These are phyloP conservation scores for Lordiphosa fenestrarum DNA, from an alignment of 2,888 invertebrate species.

Conservation along the genomic window DNA sequence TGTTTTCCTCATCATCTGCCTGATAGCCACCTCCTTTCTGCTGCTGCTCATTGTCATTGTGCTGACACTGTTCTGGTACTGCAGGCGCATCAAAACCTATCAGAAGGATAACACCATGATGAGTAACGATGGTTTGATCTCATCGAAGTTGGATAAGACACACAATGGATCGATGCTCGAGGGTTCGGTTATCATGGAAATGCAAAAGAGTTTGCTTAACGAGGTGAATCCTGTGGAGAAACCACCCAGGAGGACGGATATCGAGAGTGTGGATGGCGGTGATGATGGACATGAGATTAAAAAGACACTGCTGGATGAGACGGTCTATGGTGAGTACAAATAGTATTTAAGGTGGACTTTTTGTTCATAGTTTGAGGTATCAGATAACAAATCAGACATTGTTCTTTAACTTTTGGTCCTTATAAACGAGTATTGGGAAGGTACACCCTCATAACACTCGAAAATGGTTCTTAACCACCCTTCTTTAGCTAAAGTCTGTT, in stretches of 20 bases:
- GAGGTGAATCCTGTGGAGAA: conserved; percentile 93
- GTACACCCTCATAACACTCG: too few relatives aligned
- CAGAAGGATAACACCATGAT: conserved; percentile 81
- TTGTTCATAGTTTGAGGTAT: too few relatives aligned
- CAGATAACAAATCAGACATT: too few relatives aligned
- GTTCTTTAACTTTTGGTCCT: too few relatives aligned
- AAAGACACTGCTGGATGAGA: conserved; percentile 90
- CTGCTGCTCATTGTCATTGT: conserved; percentile 82
- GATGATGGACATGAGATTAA: conserved; percentile 92
- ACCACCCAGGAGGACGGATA: conserved; percentile 89
- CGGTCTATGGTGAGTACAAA: conserved; percentile 85
- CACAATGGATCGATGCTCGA: conserved; percentile 87
- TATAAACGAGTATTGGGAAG: too few relatives aligned
- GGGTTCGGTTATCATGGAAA: conserved; percentile 89
- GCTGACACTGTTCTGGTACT: conserved; percentile 82
- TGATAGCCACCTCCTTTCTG: conserved; percentile 83
- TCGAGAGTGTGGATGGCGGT: conserved; percentile 86
- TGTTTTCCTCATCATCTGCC: conserved; percentile 79
- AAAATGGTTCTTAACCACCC: too few relatives aligned
- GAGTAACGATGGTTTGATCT: conserved; percentile 78
- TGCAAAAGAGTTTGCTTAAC: conserved; percentile 91
- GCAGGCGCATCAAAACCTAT: conserved; percentile 81
- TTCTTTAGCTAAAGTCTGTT: too few relatives aligned
- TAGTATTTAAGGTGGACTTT: too few relatives aligned
- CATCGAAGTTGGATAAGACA: conserved; percentile 81